A percentile compares a stretch with the other conserved stretches of the same genome.
Evolutionary conservation across 1,140 invertebrate species (phyloP).

Genomic region (Aricia agestis): DNA sequence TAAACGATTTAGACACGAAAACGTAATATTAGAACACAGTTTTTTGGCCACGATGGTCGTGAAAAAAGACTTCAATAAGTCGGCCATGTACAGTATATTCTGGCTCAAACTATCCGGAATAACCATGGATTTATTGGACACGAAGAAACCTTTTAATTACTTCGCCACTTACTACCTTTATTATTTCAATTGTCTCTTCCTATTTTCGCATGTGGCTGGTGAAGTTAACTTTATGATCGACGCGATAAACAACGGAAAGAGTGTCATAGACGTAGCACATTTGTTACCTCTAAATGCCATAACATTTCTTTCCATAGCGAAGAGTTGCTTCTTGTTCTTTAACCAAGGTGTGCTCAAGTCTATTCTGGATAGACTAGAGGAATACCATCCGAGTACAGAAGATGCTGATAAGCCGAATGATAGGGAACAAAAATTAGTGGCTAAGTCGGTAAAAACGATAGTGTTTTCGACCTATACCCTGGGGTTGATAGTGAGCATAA

Average conservation of each 20-base stretch:
- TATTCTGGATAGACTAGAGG: neutral
- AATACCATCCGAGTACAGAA: neutral
- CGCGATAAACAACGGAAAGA: neutral
- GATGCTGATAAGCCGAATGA: neutral
- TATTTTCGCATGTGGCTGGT: neutral
- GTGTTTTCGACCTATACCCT: neutral
- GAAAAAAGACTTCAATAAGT: constrained; percentile 2
- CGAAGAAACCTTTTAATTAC: neutral
- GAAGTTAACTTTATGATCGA: neutral
- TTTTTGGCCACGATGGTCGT: neutral
- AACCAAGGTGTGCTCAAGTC: constrained; percentile 2
- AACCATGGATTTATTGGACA: neutral
- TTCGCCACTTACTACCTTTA: neutral
- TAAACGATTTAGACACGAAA: neutral
- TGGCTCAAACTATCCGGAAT: neutral
- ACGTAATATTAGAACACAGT: neutral
- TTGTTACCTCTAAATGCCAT: neutral
- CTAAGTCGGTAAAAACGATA: neutral
- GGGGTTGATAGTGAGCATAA: neutral
- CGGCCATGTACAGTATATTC: neutral
- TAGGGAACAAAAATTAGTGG: neutral
- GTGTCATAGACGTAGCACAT: neutral
- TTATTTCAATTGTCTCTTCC: neutral
- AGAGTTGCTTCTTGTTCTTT: neutral
- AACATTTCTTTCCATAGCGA: neutral